Base-by-base conservation (phyloP, 2,888 invertebrate species). In the Deroplatys truncata region DNA sequence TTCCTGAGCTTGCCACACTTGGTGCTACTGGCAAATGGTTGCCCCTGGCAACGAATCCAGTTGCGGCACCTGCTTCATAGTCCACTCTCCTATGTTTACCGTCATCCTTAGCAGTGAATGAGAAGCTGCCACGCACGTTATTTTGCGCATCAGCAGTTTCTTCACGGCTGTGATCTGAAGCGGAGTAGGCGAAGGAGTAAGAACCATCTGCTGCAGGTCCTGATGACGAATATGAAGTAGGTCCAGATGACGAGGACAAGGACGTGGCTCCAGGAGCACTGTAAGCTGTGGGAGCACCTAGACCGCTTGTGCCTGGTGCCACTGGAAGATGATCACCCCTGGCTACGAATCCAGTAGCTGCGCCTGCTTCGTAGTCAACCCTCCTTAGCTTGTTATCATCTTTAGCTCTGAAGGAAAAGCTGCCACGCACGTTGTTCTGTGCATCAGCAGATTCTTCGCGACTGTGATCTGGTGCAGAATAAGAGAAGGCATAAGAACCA, bases 1-100 rank as follows among this genome's bases (percentile, higher is more conserved):
- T 84, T 28, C 29, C 82, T 25, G 84, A 84, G 28, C 35, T 35
- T 20, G 2, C 29, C 84, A 84, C 25, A 28, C 20, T n/a, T n/a
- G 91, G 89, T n/a, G 91, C 91, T n/a, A 91, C 91, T 28, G 92
- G 91, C 35, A 92, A 90, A 89, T 92, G 92, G 82, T 91, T 92
- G n/a, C 91, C 91, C 43, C 89, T 90, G 49, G 92, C 91, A 28
- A 91, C 49, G 83, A 92, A 92, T n/a, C 92, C 92, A 10, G 89
- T 92, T 25, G 89, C 90, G 13, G 91, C 89, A 13, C 92, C 91
- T 29, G 92, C 92, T 72, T 91, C 90, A 88, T 91, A 92, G 72
- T 91, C 89, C 15, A 91, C 90, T 20, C 89, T 88, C 10, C 91
- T 88, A 43, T 84, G 89, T 35, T 91, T 86, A 4, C 92, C 92